A percentile compares a stretch with the other conserved stretches of the same genome.
phyloP scores from a whole-genome alignment of 2,113 vertebrate genomes.

The Elaphurus davidianus region DNA sequence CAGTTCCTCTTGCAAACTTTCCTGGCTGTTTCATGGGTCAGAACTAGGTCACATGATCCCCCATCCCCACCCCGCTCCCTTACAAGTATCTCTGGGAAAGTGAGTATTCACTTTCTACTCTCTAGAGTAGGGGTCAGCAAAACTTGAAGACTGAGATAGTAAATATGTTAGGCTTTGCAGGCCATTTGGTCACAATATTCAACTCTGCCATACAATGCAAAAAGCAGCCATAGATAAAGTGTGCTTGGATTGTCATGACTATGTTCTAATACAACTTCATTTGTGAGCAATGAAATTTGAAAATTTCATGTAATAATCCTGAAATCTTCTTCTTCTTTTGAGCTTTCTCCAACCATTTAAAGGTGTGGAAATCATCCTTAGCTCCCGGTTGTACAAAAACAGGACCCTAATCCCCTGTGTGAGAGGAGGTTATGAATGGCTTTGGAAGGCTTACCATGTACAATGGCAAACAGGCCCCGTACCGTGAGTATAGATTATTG shows the following conservation, averaged over 20 bases:
- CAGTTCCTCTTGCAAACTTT: not conserved
- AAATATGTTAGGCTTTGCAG: not conserved
- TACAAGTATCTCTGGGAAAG: not conserved
- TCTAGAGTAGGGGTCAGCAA: not conserved
- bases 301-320: not conserved
- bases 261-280: not conserved
- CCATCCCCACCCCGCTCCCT: accelerated
- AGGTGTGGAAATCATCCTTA: not conserved
- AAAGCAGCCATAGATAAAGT: not conserved
- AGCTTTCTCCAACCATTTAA: not conserved
- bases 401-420: not conserved
- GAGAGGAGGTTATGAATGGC: not conserved
- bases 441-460: not conserved
- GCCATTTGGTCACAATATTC: not conserved
- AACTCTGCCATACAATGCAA: not conserved
- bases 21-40: not conserved
- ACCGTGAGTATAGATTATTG: not conserved
- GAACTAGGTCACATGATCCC: not conserved
- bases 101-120: not conserved
- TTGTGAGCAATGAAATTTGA: not conserved
- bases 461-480: not conserved
- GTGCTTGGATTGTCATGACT: not conserved
- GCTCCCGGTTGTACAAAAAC: not conserved
- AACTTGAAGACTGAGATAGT: not conserved
- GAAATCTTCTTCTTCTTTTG: not conserved